Evolutionary conservation across 2,888 invertebrate genomes (phyloP), one percentile per base, ranked within the genome.

Genomic region (Drosophila rubida): DNA sequence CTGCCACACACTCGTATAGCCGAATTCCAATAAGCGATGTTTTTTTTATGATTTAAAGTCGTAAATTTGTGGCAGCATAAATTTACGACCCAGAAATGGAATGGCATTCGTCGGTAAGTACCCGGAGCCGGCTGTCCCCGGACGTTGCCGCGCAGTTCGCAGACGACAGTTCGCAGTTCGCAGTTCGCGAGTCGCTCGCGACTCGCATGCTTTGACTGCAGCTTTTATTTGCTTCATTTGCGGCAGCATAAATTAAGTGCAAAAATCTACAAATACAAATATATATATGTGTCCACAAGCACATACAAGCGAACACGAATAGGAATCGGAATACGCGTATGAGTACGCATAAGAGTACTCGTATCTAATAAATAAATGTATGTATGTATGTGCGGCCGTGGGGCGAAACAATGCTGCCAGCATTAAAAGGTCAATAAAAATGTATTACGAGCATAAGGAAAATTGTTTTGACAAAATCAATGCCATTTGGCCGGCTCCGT

Each of bases 21-120:
- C 65, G 76, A 70, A 71, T 75, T 60, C 68, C 75, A 75, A 75
- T 75, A 75, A 75, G 75, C 75, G 71, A 75, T 75, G 75, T 68
- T 46, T 71, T 72, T 81, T 82, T 85, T 85, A 85, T 85, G 86
- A 85, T 87, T 85, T 85, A 85, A 87, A 85, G 75, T 80, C 85
- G 73, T 85, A 87, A 85, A 80, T 77, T 65, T 74, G 79, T 66
- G 71, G 69, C 86, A 62, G 74, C 72, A 82, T 82, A 78, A 77
- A 87, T 87, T 85, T 87, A 85, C 81, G 85, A 85, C 76, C 64
- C 67, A 57, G 76, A 68, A 84, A 82, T 80, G 85, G 76, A 75
- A 80, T 80, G 67, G 64, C 78, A 61, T 73, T 65, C 64, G 46
- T 63, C 64, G 54, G 75, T 70, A 82, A 85, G 78, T 76, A 63